phyloP scores from a whole-genome alignment of 2,888 invertebrate genomes.

The Sisyra nigra region DNA sequence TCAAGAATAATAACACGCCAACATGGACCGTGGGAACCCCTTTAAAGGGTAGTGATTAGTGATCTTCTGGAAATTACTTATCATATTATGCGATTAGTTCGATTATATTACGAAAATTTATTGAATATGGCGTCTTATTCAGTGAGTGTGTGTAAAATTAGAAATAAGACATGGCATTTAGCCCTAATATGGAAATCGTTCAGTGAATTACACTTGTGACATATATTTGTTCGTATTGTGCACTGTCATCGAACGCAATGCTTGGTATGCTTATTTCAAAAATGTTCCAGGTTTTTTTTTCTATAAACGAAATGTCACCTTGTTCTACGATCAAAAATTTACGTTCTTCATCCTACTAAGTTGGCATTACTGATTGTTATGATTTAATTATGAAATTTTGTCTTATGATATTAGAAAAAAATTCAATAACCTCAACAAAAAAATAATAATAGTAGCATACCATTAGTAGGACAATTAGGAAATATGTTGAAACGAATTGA shows the following conservation, averaged over 20 bases:
- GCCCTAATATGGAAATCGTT: slow-evolving; percentile 6
- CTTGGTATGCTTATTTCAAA: not conserved
- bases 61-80: slow-evolving; percentile 1
- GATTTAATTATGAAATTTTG: no score
- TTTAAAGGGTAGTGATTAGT: slow-evolving; percentile 10
- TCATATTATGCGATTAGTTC: slow-evolving; percentile 1
- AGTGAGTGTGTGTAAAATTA: slow-evolving; percentile 25
- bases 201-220: slow-evolving; percentile 2
- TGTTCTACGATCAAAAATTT: not conserved
- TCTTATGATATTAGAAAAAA: no score
- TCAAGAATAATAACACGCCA: slow-evolving; percentile 42
- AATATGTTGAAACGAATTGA: no score
- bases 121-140: slow-evolving; percentile 31
- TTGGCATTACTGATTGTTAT: no score
- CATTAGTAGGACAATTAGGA: no score
- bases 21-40: slow-evolving; percentile 28
- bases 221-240: slow-evolving; percentile 1
- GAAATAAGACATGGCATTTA: slow-evolving; percentile 7
- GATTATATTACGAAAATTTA: slow-evolving; percentile 24
- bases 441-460: no score
- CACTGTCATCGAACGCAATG: slow-evolving; percentile 2
- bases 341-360: no score
- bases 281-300: not conserved
- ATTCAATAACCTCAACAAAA: no score
- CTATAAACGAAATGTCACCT: not conserved